Evolutionary conservation across 2,113 vertebrate species (phyloP), one percentile per base, ranked within the genome.

Genomic region (Sisor rabdophorus): DNA sequence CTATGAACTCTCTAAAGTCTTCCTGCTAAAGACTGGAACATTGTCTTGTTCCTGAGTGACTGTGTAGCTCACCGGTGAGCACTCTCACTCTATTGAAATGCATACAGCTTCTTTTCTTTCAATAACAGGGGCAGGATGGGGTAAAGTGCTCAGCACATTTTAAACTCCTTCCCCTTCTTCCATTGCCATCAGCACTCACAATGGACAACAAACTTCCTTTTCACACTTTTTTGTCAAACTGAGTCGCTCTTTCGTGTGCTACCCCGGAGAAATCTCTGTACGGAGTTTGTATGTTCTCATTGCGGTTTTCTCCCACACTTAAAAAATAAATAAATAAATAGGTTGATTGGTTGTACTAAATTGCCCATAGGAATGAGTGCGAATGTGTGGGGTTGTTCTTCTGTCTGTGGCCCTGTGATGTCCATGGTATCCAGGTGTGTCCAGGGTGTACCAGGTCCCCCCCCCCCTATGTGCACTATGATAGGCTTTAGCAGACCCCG

Each of bases 11-110:
- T 72, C 55, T 73, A 32, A 17, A 67, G 44, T 67, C n/a, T 73
- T 81, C 63, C 55, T 77, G 63, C 19, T 50, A 32, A 50, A 20
- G 40, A 48, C 68, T 71, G 61, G 16, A 12, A 44, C 15, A 47
- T 55, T 44, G 58, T 30, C 13, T 8, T 72, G 40, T 47, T 63
- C 10, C 72, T 22, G 64, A 48, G n/a, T 67, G 40, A 48, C 48
- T 28, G 44, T 30, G 65, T 50, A 50, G 65, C 65, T 50, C 65
- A 12, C 2, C 17, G 17, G 63, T 68, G 53, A 76, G 47, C 63
- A 36, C 58, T 78, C 64, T 78, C 63, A 69, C 68, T 13, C 67
- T 47, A 82, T 70, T 67, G 65, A 58, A 76, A 82, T 79, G 72
- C 76, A 65, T 53, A 19, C 55, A 19, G 40, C 28, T 26, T 70